A percentile compares a stretch with the other conserved stretches of the same genome.
Conservation (phyloP, 1,140 invertebrate genomes). For the Philopotamus ludificatus region DNA sequence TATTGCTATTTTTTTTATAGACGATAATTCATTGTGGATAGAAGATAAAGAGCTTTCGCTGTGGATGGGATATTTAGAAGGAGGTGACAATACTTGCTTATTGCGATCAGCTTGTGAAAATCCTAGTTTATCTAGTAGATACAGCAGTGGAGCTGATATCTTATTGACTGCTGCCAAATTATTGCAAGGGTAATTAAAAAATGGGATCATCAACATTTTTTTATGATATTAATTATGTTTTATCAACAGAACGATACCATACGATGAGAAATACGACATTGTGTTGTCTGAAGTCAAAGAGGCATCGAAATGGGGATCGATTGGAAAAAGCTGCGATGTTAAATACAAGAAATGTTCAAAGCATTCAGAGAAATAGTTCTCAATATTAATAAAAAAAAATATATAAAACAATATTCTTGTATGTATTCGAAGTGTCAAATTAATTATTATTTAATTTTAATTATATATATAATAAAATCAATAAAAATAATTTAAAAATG, state of each 20-base stretch:
- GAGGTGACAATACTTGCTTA: constrained; percentile 69
- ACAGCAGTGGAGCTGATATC: constrained; percentile 72
- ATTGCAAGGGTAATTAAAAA: constrained; percentile 68
- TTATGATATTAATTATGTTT: constrained; percentile 8
- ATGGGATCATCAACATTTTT: not conserved
- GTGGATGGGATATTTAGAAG: constrained; percentile 69
- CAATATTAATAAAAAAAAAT: too few relatives aligned
- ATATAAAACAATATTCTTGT: too few relatives aligned
- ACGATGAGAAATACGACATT: constrained; percentile 49
- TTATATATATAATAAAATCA: too few relatives aligned
- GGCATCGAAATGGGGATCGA: constrained; percentile 49
- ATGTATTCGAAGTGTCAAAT: too few relatives aligned
- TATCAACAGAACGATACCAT: constrained; percentile 45
- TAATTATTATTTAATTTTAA: too few relatives aligned
- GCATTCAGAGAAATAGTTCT: not conserved
- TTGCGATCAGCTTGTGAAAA: constrained; percentile 73
- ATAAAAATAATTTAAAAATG: too few relatives aligned
- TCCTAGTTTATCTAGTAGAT: constrained; percentile 69
- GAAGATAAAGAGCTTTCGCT: constrained; percentile 66
- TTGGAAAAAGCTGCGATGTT: constrained; percentile 47
- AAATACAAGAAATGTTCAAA: constrained; percentile 39
- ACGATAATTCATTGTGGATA: constrained; percentile 55
- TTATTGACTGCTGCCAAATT: constrained; percentile 69
- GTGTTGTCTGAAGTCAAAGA: constrained; percentile 48
- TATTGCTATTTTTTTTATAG: constrained; percentile 40